A percentile compares a stretch with the other conserved stretches of the same genome.
These are phyloP conservation scores for Zeuzera pyrina DNA, from an alignment of 2,888 invertebrate species.

Conservation along the genomic window DNA sequence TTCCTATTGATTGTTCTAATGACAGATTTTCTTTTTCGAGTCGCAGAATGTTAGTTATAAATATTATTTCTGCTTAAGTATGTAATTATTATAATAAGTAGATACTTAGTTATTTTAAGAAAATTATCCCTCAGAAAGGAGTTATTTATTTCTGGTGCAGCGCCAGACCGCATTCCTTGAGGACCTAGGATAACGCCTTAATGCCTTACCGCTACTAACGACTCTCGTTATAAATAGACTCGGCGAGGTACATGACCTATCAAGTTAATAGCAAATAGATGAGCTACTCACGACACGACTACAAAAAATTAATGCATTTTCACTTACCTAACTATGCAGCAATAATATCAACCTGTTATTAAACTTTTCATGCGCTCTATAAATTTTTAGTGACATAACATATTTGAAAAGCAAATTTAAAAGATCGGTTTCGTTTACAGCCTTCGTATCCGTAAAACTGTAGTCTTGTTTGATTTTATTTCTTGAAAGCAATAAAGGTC, in stretches of 20 bases:
- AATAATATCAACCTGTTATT: too few relatives aligned
- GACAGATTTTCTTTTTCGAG: too few relatives aligned
- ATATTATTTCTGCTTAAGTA: too few relatives aligned
- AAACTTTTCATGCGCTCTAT: too few relatives aligned
- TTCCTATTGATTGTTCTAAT: too few relatives aligned
- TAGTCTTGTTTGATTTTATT: too few relatives aligned
- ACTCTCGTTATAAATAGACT: conserved; percentile 47
- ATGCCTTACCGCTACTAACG: conserved; percentile 37
- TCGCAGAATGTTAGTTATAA: too few relatives aligned
- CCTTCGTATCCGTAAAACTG: conserved; percentile 52
- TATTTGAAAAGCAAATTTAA: conserved; percentile 25
- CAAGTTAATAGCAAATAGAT: conserved; percentile 38
- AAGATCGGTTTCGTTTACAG: conserved; percentile 51
- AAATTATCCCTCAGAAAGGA: too few relatives aligned
- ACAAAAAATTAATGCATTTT: conserved; percentile 18
- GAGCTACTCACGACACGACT: conserved; percentile 18
- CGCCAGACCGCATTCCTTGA: conserved; percentile 64
- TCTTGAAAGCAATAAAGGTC: too few relatives aligned
- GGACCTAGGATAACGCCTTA: conserved; percentile 56
- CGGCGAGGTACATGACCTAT: conserved; percentile 35
- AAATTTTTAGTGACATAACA: too few relatives aligned
- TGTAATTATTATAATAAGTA: too few relatives aligned
- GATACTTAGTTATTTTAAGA: too few relatives aligned
- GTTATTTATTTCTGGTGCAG: conserved; percentile 53
- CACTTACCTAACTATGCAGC: conserved; percentile 5